A percentile compares a stretch with the other conserved stretches of the same genome.
phyloP scores from a whole-genome alignment of 2,113 vertebrate genomes.

The Onychostruthus taczanowskii region DNA sequence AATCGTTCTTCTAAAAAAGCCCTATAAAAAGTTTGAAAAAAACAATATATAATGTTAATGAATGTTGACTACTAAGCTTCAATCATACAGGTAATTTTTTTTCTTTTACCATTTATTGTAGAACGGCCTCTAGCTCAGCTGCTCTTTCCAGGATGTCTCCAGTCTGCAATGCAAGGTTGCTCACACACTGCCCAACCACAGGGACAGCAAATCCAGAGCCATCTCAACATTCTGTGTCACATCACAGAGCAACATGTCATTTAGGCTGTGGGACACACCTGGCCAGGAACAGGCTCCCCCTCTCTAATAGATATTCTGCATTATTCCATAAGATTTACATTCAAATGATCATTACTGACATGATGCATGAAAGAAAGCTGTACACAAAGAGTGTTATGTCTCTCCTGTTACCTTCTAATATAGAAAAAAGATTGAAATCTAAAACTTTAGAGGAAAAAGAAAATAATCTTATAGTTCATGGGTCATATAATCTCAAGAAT shows the following conservation, averaged over 20 bases:
- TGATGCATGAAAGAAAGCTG: neutral
- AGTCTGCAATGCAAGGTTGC: neutral
- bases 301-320: neutral
- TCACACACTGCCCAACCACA: neutral
- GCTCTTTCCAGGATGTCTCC: neutral
- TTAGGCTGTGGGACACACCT: neutral
- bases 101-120: neutral
- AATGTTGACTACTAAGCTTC: neutral
- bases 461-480: neutral
- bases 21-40: constrained; percentile 68
- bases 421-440: neutral
- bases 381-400: neutral
- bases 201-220: neutral
- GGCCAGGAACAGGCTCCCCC: neutral
- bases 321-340: neutral
- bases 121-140: neutral
- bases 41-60: neutral
- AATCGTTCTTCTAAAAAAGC: constrained; percentile 93
- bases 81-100: neutral
- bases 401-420: neutral
- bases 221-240: neutral
- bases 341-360: neutral
- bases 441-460: neutral
- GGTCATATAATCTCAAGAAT: neutral
- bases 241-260: neutral